phyloP scores from a whole-genome alignment of 2,797 vertebrate genomes.

The Urocyon cinereoargenteus region DNA sequence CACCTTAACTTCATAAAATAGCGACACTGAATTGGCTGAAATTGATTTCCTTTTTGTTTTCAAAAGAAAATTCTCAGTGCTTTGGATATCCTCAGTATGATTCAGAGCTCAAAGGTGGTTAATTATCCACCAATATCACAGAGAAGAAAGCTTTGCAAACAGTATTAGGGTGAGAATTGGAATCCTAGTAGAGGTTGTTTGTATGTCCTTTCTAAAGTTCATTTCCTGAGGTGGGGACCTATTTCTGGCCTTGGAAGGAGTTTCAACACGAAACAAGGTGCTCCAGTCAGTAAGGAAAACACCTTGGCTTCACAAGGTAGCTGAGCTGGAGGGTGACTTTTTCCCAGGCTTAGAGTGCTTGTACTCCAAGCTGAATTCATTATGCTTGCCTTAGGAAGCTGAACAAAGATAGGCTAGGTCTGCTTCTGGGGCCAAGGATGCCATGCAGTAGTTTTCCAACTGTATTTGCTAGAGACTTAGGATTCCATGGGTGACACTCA shows the following conservation, averaged over 20 bases:
- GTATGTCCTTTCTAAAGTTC: slow-evolving; percentile 48
- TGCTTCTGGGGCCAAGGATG: not conserved
- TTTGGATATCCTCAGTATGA: slow-evolving; percentile 71
- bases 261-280: not conserved
- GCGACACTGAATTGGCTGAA: slow-evolving; percentile 85
- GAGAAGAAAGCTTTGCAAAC: slow-evolving; percentile 66
- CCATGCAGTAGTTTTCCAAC: not conserved
- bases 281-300: not conserved
- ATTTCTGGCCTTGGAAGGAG: slow-evolving; percentile 17
- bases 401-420: not conserved
- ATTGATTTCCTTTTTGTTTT: slow-evolving; percentile 87
- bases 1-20: slow-evolving; percentile 86
- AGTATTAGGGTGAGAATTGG: slow-evolving; percentile 62
- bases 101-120: slow-evolving; percentile 72
- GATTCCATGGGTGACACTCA: not conserved
- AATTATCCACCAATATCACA: slow-evolving; percentile 82
- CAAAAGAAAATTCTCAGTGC: slow-evolving; percentile 77
- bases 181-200: slow-evolving; percentile 29
- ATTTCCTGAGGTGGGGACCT: not conserved
- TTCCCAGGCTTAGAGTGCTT: not conserved
- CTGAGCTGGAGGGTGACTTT: slow-evolving; percentile 1
- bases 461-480: slow-evolving; percentile 18
- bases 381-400: not conserved
- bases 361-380: slow-evolving; percentile 16
- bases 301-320: not conserved